Percentiles rank a stretch among this genome's conserved stretches.
Conservation (phyloP, 2,888 invertebrate genomes). For the Eupithecia tripunctaria region DNA sequence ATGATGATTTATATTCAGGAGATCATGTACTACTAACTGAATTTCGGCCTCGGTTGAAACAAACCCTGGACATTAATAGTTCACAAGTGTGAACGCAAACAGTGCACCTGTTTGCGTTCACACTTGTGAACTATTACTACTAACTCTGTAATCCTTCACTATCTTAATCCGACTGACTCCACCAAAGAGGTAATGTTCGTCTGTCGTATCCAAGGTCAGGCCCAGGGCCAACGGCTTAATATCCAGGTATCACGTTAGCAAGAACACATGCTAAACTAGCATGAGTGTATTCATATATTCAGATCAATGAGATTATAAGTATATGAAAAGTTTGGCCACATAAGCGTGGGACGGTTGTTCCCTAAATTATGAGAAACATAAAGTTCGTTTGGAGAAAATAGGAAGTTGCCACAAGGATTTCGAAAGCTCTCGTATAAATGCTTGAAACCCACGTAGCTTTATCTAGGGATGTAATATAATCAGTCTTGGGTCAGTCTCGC, state of each 20-base stretch:
- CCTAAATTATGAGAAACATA: neutral
- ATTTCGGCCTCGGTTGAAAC: too few relatives aligned
- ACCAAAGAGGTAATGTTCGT: too few relatives aligned
- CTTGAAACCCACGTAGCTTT: conserved; percentile 7
- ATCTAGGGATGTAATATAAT: conserved; percentile 2
- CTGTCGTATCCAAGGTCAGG: too few relatives aligned
- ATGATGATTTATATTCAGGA: too few relatives aligned
- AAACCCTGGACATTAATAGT: neutral
- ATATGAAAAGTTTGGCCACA: neutral
- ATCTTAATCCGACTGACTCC: neutral
- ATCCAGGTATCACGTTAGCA: neutral
- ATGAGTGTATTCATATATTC: neutral
- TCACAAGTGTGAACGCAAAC: neutral
- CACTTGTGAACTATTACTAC: too few relatives aligned
- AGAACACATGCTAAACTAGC: too few relatives aligned
- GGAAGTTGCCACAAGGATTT: conserved; percentile 6
- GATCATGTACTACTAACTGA: too few relatives aligned
- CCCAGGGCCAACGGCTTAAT: neutral
- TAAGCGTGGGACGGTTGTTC: neutral
- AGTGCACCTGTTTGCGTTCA: too few relatives aligned
- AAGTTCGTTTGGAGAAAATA: neutral
- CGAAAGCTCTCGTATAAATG: conserved; percentile 7
- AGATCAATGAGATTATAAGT: neutral
- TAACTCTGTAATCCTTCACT: neutral
- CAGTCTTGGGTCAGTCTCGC: neutral